phyloP scores from a whole-genome alignment of 1,140 invertebrate species.

The Bicyclus anynana region DNA sequence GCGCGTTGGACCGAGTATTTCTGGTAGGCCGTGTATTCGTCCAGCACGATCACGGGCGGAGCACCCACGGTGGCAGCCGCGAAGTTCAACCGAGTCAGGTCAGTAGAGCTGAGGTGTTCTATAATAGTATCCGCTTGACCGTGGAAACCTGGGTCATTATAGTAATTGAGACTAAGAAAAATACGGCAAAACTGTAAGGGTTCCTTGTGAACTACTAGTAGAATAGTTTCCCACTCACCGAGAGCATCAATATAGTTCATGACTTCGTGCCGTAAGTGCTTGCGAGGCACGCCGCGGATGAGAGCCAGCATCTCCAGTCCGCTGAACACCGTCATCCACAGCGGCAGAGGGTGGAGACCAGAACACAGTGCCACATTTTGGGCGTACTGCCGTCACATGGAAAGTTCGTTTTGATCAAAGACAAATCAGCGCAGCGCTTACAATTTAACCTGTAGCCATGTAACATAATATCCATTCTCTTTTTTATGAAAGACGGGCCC shows the following conservation, averaged over 20 bases:
- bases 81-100: constrained; percentile 44
- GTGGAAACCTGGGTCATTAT: constrained; percentile 30
- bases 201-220: background rate
- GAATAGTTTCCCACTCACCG: constrained; percentile 36
- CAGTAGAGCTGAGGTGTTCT: constrained; percentile 23
- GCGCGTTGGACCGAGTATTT: constrained; percentile 46
- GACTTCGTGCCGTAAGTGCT: constrained; percentile 29
- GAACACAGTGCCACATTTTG: constrained; percentile 41
- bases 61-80: constrained; percentile 46
- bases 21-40: constrained; percentile 57
- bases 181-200: no score
- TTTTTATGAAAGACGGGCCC: no score
- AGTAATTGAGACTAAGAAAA: no score
- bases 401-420: no score
- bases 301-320: constrained; percentile 42
- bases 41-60: constrained; percentile 46
- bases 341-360: constrained; percentile 32
- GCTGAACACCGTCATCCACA: constrained; percentile 53
- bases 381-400: constrained; percentile 54
- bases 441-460: no score
- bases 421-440: no score
- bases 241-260: constrained; percentile 44
- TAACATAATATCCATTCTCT: no score
- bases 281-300: constrained; percentile 46
- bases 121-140: constrained; percentile 30